Conservation (phyloP, 2,797 vertebrate genomes). For the Lithobates sylvaticus region DNA sequence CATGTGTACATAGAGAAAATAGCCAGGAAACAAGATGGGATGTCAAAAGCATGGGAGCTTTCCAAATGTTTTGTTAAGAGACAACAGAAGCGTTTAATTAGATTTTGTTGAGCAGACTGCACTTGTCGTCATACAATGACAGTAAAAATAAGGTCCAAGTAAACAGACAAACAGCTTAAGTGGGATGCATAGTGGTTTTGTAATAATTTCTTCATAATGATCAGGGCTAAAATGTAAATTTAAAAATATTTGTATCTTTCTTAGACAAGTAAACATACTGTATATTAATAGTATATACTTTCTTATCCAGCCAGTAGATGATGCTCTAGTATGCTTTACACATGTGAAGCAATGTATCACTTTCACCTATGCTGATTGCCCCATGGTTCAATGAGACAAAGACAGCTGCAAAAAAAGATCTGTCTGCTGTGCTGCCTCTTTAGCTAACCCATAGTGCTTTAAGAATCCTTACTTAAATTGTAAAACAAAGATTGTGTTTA, state of each 20-base stretch:
- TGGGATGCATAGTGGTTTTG: neutral
- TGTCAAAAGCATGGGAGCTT: neutral
- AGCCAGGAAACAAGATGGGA: neutral
- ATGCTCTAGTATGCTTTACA: neutral
- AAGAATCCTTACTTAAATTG: too few species aligned
- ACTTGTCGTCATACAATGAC: neutral
- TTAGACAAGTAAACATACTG: too few species aligned
- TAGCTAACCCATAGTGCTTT: too few species aligned
- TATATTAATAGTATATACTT: neutral
- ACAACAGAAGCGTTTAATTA: slow-evolving; percentile 3
- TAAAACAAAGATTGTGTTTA: too few species aligned
- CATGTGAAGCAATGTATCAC: neutral
- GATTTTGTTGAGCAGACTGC: slow-evolving; percentile 3
- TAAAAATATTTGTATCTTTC: too few species aligned
- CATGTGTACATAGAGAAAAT: neutral
- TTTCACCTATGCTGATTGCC: neutral
- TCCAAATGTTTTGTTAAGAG: neutral
- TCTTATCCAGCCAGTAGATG: neutral
- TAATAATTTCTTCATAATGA: neutral
- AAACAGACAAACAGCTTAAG: neutral
- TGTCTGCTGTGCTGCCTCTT: neutral
- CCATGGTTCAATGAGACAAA: too few species aligned
- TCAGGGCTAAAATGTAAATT: too few species aligned
- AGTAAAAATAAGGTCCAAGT: neutral
- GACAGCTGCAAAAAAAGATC: neutral